Conservation (phyloP, 2,797 vertebrate genomes). For the Epinephelus malabaricus region DNA sequence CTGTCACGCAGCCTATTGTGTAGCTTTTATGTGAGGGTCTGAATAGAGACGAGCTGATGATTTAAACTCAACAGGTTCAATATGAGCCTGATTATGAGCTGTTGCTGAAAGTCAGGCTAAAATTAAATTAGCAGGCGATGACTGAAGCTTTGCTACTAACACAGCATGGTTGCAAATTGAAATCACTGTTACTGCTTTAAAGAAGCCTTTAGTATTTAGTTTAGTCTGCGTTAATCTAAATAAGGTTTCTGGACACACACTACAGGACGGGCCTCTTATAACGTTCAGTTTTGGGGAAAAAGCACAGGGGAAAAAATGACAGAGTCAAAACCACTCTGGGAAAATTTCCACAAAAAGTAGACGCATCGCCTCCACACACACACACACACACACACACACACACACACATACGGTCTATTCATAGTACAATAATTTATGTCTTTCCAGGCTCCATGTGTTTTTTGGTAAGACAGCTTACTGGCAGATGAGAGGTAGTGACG, state of each 20-base stretch:
- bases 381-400: slow-evolving; percentile 3
- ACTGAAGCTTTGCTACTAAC: slow-evolving; percentile 8
- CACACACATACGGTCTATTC: slow-evolving; percentile 43
- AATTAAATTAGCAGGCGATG: slow-evolving; percentile 30
- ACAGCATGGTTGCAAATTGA: not conserved
- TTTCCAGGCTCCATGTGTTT: slow-evolving; percentile 9
- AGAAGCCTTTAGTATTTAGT: not conserved
- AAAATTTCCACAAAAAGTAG: slow-evolving; percentile 49
- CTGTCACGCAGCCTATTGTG: not conserved
- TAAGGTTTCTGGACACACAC: not conserved
- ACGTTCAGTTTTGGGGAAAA: slow-evolving; percentile 16
- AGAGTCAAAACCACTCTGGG: slow-evolving; percentile 51
- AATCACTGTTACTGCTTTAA: not conserved
- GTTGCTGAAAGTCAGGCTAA: slow-evolving; percentile 21
- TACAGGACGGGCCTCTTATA: slow-evolving; percentile 13
- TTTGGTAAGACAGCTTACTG: slow-evolving; percentile 1
- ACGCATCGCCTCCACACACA: slow-evolving; percentile 22
- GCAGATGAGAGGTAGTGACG: not conserved
- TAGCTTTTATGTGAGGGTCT: slow-evolving; percentile 3
- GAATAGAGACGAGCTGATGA: slow-evolving; percentile 22
- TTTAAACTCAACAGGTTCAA: slow-evolving; percentile 7
- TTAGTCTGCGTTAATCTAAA: not conserved
- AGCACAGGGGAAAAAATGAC: slow-evolving; percentile 48
- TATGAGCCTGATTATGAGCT: slow-evolving; percentile 18
- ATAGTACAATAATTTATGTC: slow-evolving; percentile 27